Percentiles rank a stretch among this genome's conserved stretches.
These are phyloP conservation scores for Eublepharis macularius DNA, from an alignment of 2,113 vertebrate genomes.

Conservation along the genomic window DNA sequence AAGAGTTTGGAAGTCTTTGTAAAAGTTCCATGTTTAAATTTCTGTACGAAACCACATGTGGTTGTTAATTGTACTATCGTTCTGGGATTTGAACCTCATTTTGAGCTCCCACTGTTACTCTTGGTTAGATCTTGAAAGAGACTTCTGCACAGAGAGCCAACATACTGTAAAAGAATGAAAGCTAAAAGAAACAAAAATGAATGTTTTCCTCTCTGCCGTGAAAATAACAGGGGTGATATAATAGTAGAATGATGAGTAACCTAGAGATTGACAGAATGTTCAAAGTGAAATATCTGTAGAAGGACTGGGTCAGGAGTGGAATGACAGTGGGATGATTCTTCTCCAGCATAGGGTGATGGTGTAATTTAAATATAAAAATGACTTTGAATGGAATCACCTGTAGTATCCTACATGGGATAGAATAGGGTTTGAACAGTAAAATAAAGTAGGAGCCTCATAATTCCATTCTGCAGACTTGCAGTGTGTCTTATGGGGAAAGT, in stretches of 20 bases:
- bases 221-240: not conserved
- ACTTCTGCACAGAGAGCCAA: not conserved
- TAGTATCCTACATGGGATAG: not conserved
- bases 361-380: not conserved
- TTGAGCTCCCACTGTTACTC: conserved; percentile 31
- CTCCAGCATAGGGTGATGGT: not conserved
- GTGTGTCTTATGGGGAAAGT: too few relatives aligned
- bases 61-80: conserved; percentile 20
- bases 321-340: not conserved
- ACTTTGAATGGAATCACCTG: not conserved
- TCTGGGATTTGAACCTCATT: conserved; percentile 30
- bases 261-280: not conserved
- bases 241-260: not conserved
- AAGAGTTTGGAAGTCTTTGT: conserved; percentile 26
- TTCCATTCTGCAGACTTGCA: not conserved
- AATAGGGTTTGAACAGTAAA: not conserved
- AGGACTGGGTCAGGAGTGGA: not conserved
- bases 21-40: conserved; percentile 30
- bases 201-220: not conserved
- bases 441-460: not conserved
- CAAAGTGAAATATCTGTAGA: not conserved
- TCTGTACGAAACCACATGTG: conserved; percentile 2
- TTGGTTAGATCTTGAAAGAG: conserved; percentile 1
- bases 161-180: conserved; percentile 23
- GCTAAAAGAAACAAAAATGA: not conserved